These are phyloP conservation scores for Euplexia lucipara DNA, from an alignment of 2,888 invertebrate genomes.

Conservation along the genomic window DNA sequence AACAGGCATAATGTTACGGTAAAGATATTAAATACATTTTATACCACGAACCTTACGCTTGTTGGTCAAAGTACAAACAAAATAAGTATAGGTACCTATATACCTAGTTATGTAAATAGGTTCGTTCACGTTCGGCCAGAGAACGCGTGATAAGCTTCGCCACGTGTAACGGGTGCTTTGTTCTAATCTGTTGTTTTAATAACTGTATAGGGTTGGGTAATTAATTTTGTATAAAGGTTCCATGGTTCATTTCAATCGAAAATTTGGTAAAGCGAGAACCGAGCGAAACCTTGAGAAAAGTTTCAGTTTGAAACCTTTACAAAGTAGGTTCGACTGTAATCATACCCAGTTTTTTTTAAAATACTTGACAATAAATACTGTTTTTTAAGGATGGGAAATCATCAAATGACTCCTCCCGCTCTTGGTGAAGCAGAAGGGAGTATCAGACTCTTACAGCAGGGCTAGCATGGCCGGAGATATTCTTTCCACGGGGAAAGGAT, in stretches of 20 bases:
- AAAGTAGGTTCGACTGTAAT: slow-evolving; percentile 2
- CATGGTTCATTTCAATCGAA: background rate
- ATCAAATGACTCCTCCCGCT: too few species aligned
- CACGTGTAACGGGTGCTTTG: slow-evolving; percentile 40
- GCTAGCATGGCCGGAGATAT: too few species aligned
- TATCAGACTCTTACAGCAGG: too few species aligned
- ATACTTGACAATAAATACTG: too few species aligned
- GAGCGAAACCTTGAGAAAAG: background rate
- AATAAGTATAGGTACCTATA: background rate
- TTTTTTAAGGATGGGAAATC: too few species aligned
- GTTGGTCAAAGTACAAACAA: background rate
- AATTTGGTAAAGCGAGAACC: background rate
- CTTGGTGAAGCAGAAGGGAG: too few species aligned
- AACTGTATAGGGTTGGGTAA: background rate
- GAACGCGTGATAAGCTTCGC: slow-evolving; percentile 36
- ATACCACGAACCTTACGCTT: slow-evolving; percentile 1
- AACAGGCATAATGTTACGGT: too few species aligned
- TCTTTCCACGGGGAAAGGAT: too few species aligned
- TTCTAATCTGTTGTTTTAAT: slow-evolving; percentile 18
- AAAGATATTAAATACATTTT: background rate
- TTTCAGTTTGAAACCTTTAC: background rate
- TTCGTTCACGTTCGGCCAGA: slow-evolving; percentile 10
- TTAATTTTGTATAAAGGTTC: background rate
- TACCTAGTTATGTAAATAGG: background rate
- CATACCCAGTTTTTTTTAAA: too few species aligned